A percentile compares a stretch with the other conserved stretches of the same genome.
Conservation (phyloP, 2,888 invertebrate species). For the Molanna angustata region DNA sequence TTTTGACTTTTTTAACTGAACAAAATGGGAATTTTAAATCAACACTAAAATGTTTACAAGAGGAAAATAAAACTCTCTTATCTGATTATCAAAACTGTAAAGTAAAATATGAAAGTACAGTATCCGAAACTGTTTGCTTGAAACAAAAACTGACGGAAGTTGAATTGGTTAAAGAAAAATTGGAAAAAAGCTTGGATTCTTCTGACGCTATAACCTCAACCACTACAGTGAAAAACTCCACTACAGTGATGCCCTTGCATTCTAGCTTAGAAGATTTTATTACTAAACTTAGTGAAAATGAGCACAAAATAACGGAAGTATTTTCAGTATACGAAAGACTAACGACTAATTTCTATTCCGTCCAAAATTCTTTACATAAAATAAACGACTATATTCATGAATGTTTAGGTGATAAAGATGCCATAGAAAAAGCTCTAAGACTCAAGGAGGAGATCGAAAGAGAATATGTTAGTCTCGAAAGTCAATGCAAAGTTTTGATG, state of each 20-base stretch:
- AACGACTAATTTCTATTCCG: not conserved
- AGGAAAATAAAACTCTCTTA: not conserved
- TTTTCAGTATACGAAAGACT: slow-evolving; percentile 3
- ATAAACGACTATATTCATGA: slow-evolving; percentile 3
- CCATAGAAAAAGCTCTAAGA: slow-evolving; percentile 2
- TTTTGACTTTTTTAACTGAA: slow-evolving; percentile 4
- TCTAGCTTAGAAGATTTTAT: slow-evolving; percentile 5
- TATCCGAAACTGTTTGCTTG: not conserved
- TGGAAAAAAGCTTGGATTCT: slow-evolving; percentile 11
- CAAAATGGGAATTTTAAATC: slow-evolving; percentile 3
- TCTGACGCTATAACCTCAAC: slow-evolving; percentile 18
- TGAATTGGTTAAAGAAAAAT: slow-evolving; percentile 7
- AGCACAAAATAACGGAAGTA: not conserved
- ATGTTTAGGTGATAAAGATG: slow-evolving; percentile 8
- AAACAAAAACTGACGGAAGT: slow-evolving; percentile 6
- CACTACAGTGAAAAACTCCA: slow-evolving; percentile 4
- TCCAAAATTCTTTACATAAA: slow-evolving; percentile 5
- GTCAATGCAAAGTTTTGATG: not conserved
- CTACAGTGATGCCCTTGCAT: not conserved
- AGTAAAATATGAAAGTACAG: not conserved
- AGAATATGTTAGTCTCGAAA: slow-evolving; percentile 4
- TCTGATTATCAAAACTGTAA: slow-evolving; percentile 8
- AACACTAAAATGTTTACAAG: not conserved
- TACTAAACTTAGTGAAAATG: slow-evolving; percentile 5
- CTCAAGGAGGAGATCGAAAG: slow-evolving; percentile 6